These are phyloP conservation scores for Platalea minor DNA, from an alignment of 2,797 vertebrate species.

Conservation along the genomic window DNA sequence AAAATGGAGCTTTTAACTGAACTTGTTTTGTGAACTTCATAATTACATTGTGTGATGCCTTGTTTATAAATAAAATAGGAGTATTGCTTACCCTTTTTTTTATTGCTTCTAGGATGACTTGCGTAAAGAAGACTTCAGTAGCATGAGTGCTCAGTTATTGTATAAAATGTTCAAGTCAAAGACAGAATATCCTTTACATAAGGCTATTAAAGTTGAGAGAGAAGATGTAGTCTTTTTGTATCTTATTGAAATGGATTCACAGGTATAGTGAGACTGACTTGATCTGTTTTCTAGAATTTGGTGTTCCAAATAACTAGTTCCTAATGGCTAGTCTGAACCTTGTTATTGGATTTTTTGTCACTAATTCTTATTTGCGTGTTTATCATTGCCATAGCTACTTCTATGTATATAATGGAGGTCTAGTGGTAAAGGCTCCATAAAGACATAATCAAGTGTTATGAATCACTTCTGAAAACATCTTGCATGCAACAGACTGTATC, in stretches of 20 bases:
- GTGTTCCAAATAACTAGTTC: not conserved
- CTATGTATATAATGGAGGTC: not conserved
- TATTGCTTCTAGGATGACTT: slow-evolving; percentile 86
- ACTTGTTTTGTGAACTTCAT: not conserved
- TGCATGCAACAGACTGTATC: not conserved
- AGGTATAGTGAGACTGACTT: slow-evolving; percentile 75
- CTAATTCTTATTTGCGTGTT: not conserved
- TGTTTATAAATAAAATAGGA: not conserved
- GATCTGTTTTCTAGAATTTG: not conserved
- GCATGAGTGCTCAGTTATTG: slow-evolving; percentile 93
- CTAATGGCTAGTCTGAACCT: not conserved
- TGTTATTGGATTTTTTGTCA: not conserved
- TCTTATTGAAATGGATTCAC: slow-evolving; percentile 97
- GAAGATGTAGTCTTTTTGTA: slow-evolving; percentile 98
- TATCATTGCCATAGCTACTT: not conserved
- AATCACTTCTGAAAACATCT: not conserved
- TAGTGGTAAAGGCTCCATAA: not conserved
- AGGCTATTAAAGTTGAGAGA: slow-evolving; percentile 96
- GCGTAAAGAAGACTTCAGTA: slow-evolving; percentile 96
- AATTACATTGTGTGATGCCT: not conserved
- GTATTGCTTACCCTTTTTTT: not conserved
- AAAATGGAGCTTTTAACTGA: not conserved
- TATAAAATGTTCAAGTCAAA: slow-evolving; percentile 99
- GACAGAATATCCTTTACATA: slow-evolving; percentile 95
- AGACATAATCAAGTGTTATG: not conserved